Conservation (phyloP, 2,888 invertebrate genomes). For the Sipunculus nudus region DNA sequence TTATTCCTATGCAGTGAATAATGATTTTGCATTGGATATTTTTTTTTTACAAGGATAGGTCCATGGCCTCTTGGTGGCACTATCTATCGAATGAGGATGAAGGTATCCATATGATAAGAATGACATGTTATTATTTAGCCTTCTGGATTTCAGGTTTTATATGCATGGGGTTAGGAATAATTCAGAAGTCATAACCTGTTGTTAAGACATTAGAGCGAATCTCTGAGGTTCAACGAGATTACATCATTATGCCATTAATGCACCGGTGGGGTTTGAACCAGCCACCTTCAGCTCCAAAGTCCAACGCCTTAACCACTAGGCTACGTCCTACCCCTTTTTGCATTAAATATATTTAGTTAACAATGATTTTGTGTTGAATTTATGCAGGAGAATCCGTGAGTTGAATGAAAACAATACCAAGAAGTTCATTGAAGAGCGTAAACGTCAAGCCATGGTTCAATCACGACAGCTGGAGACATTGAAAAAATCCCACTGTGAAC, state of each 20-base stretch:
- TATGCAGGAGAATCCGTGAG: conserved; percentile 75
- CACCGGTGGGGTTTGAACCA: neutral
- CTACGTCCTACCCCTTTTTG: neutral
- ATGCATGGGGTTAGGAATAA: too few species aligned
- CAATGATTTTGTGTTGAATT: neutral
- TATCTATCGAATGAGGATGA: too few species aligned
- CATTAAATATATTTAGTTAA: neutral
- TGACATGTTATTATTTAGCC: too few species aligned
- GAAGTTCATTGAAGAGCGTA: conserved; percentile 93
- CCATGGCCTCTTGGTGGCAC: too few species aligned
- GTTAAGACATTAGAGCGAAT: too few species aligned
- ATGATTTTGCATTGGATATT: too few species aligned
- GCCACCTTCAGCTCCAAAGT: neutral
- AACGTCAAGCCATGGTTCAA: conserved; percentile 59
- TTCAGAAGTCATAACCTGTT: too few species aligned
- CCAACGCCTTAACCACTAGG: neutral
- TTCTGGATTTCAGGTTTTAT: too few species aligned
- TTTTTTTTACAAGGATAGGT: too few species aligned
- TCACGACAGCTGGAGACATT: conserved; percentile 59
- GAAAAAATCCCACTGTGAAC: conserved; percentile 67
- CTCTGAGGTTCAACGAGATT: too few species aligned
- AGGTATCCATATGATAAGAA: too few species aligned
- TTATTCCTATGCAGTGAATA: too few species aligned
- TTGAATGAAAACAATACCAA: conserved; percentile 98
- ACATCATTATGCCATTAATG: neutral